Base-by-base conservation (phyloP, 53 echinoderm and acorn worm genomes). In the Temnopleurus reevesii region DNA sequence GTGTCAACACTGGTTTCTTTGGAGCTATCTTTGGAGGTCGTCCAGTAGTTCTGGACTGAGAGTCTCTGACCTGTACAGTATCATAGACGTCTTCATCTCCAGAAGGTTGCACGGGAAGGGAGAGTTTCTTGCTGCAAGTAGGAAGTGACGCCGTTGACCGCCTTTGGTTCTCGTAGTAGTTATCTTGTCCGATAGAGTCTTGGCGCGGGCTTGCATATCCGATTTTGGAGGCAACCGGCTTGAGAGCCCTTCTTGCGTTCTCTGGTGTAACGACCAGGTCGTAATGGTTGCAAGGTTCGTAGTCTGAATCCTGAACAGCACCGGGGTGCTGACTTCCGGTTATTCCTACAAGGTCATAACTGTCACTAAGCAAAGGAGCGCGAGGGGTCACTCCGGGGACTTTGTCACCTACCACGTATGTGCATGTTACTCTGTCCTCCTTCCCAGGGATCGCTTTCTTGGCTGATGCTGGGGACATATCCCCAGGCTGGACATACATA, bases 11-110 rank as follows among this genome's bases (percentile, higher is more conserved):
- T 0, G 53, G 54, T 53, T 53, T 83, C 83, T 51, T 83, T 0
- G 57, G 57, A 9, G 83, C 23, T 18, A 55, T 55, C 36, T 83
- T 83, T 9, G 83, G 83, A 38, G 85, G 60, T 60, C 44, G 59
- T 21, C 58, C 35, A 12, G 38, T 85, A 1, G 43, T 59, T 45
- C 2, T 85, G 12, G 85, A 45, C 3, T 15, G 43, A 26, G 41
- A 43, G 59, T 85, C 85, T 45, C 45, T 85, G 2, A 85, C 85
- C 24, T 85, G 59, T 57, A 85, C 85, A 28, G 45, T 0, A 45
- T 85, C 85, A 28, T 85, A 85, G 61, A 60, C 85, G 1, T 85
- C 85, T 26, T 59, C 60, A 28, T 85, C 85, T 0, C 7, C 43
- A 5, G 25, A 45, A 0, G 45, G 12, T 36, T 53, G 55, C 33